Evolutionary conservation across 2,113 vertebrate genomes (phyloP), one percentile per base, ranked within the genome.

Genomic region (Aplodontia rufa): DNA sequence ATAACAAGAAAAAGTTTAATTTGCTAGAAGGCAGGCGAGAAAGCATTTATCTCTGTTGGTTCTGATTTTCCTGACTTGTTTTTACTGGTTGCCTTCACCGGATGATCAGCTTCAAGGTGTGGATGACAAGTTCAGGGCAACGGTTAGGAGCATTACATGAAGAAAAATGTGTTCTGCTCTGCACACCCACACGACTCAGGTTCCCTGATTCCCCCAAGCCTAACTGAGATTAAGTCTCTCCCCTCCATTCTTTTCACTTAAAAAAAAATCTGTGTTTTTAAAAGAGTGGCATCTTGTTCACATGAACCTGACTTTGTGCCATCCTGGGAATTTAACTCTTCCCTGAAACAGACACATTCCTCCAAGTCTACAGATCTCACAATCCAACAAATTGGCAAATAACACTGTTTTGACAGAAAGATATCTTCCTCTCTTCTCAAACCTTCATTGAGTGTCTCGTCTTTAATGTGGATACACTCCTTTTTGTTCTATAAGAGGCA

Each of bases 121-220:
- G 87, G 76, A 91, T 90, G 94, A 84, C 84, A 95, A 93, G 96
- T 76, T 95, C 84, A 78, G 94, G 80, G 93, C 96, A 90, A 53
- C 3, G 40, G 53, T 37, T 64, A 83, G 82, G 79, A 91, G 47
- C 45, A 19, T 55, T 66, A 40, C 75, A 74, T 49, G 90, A 75
- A 93, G 92, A 86, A 90, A 75, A 71, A 51, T 86, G 62, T 60
- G 90, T 82, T 95, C 74, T 0, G 1, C 80, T 80, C 26, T 32
- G 1, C 37, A 87, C 47, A 49, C 75, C 74, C 69, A 89, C 74
- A 58, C 89, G 28, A 40, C 72, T 75, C 62, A 6, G 35, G 60
- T 66, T 71, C 42, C 64, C 55, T 4, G 51, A 45, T 55, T 66
- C 47, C 49, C 45, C 62, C 60, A 55, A 37, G 81, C 74, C 75